Evolutionary conservation across 2,797 vertebrate genomes (phyloP).

Genomic region (Caiman crocodilus): DNA sequence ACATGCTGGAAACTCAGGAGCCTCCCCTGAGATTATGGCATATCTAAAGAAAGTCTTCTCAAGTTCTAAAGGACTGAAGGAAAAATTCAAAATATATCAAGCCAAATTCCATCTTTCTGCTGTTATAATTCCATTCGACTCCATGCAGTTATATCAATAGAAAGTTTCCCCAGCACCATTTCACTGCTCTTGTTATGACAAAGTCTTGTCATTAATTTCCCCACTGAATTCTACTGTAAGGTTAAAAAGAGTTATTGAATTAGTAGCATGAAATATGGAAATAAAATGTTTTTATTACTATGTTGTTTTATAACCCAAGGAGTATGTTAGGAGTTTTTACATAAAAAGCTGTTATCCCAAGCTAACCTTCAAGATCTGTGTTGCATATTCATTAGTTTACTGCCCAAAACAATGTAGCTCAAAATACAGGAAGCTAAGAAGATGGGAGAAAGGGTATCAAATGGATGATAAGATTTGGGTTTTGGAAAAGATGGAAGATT

Average conservation of each 20-base stretch:
- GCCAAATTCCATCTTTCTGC: background rate
- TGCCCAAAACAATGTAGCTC: background rate
- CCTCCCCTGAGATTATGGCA: background rate
- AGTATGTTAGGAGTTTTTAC: background rate
- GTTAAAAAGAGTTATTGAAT: background rate
- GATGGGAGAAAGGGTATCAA: background rate
- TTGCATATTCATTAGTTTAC: rapidly evolving
- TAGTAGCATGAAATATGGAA: background rate
- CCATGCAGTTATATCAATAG: background rate
- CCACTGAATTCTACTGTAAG: background rate
- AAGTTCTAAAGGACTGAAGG: background rate
- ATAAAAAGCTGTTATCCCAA: background rate
- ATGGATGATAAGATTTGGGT: background rate
- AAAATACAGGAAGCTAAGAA: background rate
- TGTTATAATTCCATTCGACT: background rate
- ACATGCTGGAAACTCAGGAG: slow-evolving; percentile 26
- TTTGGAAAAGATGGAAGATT: background rate
- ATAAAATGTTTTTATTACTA: background rate
- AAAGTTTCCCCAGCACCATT: background rate
- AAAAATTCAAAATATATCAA: background rate
- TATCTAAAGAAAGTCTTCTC: background rate
- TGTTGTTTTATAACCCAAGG: background rate
- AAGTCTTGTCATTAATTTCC: background rate
- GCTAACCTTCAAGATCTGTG: background rate
- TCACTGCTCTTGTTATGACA: background rate